Evolutionary conservation across 2,888 invertebrate species (phyloP).

Genomic region (Lampropteryx suffumata): DNA sequence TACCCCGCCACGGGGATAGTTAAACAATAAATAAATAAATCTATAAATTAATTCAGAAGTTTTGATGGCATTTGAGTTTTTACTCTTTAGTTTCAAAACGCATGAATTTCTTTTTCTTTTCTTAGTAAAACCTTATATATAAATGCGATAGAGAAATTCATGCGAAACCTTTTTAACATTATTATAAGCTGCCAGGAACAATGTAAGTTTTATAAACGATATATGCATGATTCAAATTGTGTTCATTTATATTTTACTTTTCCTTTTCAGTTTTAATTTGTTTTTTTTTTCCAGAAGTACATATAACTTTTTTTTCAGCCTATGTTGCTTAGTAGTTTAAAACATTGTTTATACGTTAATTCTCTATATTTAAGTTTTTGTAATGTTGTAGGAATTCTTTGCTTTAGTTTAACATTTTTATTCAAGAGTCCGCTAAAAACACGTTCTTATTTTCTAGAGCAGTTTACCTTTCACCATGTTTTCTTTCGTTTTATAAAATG

Average conservation of each 20-base stretch:
- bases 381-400: neutral
- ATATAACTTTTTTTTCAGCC: conserved; percentile 19
- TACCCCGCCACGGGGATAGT: conserved; percentile 65
- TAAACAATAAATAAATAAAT: conserved; percentile 75
- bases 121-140: too few species aligned
- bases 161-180: neutral
- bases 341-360: neutral
- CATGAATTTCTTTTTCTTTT: conserved; percentile 1
- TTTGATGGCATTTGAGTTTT: conserved; percentile 31
- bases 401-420: too few species aligned
- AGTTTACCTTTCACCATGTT: neutral
- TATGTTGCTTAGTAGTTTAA: conserved; percentile 24
- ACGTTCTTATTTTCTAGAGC: too few species aligned
- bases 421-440: too few species aligned
- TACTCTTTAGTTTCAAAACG: conserved; percentile 4
- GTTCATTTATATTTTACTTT: conserved; percentile 8
- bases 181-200: conserved; percentile 57
- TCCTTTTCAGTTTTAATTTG: conserved; percentile 25
- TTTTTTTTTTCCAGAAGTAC: conserved; percentile 15
- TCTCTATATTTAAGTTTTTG: conserved; percentile 15
- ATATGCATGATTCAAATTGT: conserved; percentile 32
- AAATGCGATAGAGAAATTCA: conserved; percentile 17
- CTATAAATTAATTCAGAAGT: conserved; percentile 34
- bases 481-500: too few species aligned
- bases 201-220: conserved; percentile 54